Evolutionary conservation across 1,140 invertebrate species (phyloP), one percentile per base, ranked within the genome.

Genomic region (Aphidius gifuensis): DNA sequence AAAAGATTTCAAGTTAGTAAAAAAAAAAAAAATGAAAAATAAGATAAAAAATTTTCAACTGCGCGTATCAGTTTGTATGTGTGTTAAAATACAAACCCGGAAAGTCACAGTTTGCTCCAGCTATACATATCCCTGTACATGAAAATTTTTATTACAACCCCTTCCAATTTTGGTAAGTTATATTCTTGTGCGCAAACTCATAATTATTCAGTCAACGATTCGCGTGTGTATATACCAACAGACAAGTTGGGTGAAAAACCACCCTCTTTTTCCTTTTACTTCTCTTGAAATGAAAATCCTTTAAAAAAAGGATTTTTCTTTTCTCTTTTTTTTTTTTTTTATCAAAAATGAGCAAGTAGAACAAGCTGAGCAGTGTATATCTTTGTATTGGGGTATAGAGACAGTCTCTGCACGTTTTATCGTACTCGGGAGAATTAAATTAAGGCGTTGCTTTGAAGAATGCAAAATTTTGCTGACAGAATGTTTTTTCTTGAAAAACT

Each of bases 101-200:
- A 66, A 63, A 50, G 55, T 62, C 62, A 62, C 62, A 62, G 59
- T 59, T 44, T 46, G 64, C 38, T 16, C 16, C 16, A 16, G 16
- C 16, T 16, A 16, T 16, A 42, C 40, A n/a, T 43, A n/a, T 40
- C 39, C 42, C 53, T n/a, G 53, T 55, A 55, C 53, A 55, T n/a
- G 54, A 54, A 54, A 46, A 21, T 62, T 62, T 68, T 61, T 66
- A 68, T 68, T 66, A 62, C 65, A 57, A 64, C 64, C 64, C 61
- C 51, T 66, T 56, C 60, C 55, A 62, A 65, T 64, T 66, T 68
- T 32, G 23, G 4, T 32, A 32, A 32, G 23, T 32, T 32, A 32
- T 66, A 65, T 68, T 58, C 58, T 68, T 75, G 71, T 79, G 79
- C 79, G 79, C 79, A 80, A 75, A 73, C 74, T 75, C 78, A 74